Evolutionary conservation across 2,797 vertebrate species (phyloP), one percentile per base, ranked within the genome.

Genomic region (Neoniphon sammara): DNA sequence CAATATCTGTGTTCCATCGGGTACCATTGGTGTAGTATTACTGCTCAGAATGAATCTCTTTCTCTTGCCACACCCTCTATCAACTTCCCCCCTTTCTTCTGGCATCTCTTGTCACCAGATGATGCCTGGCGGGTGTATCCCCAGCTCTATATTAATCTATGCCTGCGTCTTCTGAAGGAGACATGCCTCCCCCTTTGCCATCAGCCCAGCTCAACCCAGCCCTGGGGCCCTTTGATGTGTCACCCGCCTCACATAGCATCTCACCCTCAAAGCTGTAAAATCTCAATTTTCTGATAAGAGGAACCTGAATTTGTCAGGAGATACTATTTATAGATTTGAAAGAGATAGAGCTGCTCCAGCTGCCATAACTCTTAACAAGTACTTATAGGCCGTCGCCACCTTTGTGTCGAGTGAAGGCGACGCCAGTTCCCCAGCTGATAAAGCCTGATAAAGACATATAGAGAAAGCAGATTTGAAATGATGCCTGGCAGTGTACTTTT

Each of bases 261-360:
- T 84, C 79, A 80, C 83, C 88, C 89, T 91, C 91, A 89, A 89
- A 91, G 88, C 88, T 77, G 89, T 82, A 75, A 88, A 91, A 91
- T 93, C 90, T 91, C 88, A 92, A 93, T 94, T 93, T 94, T 94
- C 93, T 93, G 92, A 94, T 94, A 94, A 94, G 90, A 88, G 75
- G 80, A 86, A 87, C 87, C 86, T 83, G 87, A 91, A 90, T 92
- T 94, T 93, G 92, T 93, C 90, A 91, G 85, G 77, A 92, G 90
- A 91, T 87, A 87, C 83, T 93, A 94, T 93, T 91, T 89, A 90
- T 92, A 93, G 92, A 94, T 94, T 75, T 88, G 83, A 89, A 81
- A 77, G 73, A 70, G 91, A 93, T 91, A 75, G 66, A 79, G 75
- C 67, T 77, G 83, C 76, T 75, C 36, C 52, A 76, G 71, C 75